These are phyloP conservation scores for Scopus umbretta DNA, from an alignment of 2,113 vertebrate genomes.

Conservation along the genomic window DNA sequence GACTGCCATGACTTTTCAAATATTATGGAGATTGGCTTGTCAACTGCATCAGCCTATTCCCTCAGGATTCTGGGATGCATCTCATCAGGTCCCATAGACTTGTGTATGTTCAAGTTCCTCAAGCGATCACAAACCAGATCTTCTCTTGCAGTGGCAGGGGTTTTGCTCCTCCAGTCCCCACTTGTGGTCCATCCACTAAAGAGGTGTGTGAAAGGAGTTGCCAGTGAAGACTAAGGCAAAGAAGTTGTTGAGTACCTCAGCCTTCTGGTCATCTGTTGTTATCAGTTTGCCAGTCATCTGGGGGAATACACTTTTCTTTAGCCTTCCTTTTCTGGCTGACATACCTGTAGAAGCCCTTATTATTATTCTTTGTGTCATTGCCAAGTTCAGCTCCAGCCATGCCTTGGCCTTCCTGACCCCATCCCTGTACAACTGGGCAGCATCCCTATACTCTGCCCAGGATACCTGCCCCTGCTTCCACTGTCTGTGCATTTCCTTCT, in stretches of 20 bases:
- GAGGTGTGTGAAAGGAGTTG: background rate
- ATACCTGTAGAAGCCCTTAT: background rate
- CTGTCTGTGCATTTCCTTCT: background rate
- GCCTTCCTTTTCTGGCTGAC: background rate
- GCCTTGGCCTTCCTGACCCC: background rate
- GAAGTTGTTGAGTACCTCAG: background rate
- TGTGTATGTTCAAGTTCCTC: background rate
- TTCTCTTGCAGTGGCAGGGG: background rate
- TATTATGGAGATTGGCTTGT: background rate
- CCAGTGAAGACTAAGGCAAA: background rate
- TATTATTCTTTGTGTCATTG: background rate
- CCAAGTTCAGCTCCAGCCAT: background rate
- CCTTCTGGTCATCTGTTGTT: background rate
- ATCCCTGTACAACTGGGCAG: background rate
- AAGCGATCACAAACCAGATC: background rate
- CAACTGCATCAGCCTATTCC: background rate
- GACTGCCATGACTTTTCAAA: too few species aligned
- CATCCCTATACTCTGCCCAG: background rate
- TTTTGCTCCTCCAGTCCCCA: background rate
- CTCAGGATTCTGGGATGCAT: background rate
- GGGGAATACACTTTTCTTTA: background rate
- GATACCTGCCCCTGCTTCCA: background rate
- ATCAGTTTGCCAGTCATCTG: background rate
- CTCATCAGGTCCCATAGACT: background rate
- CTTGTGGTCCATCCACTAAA: background rate